Base-by-base conservation (phyloP, 2,797 vertebrate species). In the Orestias chungarensis region DNA sequence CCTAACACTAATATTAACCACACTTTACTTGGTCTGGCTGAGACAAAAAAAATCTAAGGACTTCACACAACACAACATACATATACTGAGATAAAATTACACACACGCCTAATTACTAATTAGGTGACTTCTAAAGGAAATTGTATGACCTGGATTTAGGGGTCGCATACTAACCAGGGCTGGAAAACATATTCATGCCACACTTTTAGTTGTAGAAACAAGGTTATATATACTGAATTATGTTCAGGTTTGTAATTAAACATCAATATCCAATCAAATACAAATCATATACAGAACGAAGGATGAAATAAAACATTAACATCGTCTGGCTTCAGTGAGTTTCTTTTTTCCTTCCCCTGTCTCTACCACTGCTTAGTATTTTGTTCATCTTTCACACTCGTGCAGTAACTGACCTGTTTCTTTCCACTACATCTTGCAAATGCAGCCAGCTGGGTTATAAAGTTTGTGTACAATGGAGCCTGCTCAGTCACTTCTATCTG, bases 401-500 rank as follows among this genome's bases (percentile, higher is more conserved):
- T 80, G 68, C 74, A 62, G 31, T 74, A 73, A 50, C 73, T 27
- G 4, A 35, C 54, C 49, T 68, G 64, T 70, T 70, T 71, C 57
- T 71, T 66, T 65, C 73, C 70, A 61, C 65, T 52, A 67, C 69
- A 68, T 71, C 64, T 78, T 75, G 82, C 65, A 70, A 85, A 84
- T 70, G 47, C 44, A 74, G 82, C 72, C 70, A 83, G 57, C 57
- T 78, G 57, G 73, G 69, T 68, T 59, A 84, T 80, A 47, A 75
- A 83, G 84, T 79, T 78, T 68, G 54, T 76, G 73, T 85, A 85
- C 80, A 74, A 85, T 70, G 49, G 71, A 78, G 69, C 70, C 85
- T 62, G 66, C 80, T 87, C 79, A 67, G 66, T 84, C 70, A 43
- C 75, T 86, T 71, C 55, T 82, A 78, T 71, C 79, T 78, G 82